Base-by-base conservation (phyloP, 2,888 invertebrate genomes). In the Drosophila fulvimacula region DNA sequence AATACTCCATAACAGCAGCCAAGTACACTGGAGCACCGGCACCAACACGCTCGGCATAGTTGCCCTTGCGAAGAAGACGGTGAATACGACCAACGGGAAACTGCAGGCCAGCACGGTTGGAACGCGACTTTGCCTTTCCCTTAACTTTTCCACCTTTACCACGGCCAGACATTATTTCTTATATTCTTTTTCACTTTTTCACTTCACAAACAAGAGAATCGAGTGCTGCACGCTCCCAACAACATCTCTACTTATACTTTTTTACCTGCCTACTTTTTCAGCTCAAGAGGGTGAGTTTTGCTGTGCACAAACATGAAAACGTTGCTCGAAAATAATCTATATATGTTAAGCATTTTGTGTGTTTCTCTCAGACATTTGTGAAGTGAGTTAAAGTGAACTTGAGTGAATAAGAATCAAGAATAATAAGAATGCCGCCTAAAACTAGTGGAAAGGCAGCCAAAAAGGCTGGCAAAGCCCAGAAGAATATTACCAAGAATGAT, bases 21-120 rank as follows among this genome's bases (percentile, higher is more conserved):
- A 94, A 83, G 69, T 94, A 94, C 0, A 94, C 93, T 2, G 94
- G 93, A 39, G 93, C 93, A 21, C 75, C 75, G 34, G 93, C 93
- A 36, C 94, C 94, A 34, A 94, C 94, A 15, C 95, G 92, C 74
- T 94, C 94, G 0, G 95, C 94, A 84, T 77, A 77, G 60, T 77
- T 76, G 1, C 95, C 95, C 74, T 94, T 94, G 11, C 94, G 93
- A 5, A 95, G 92, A 21, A 94, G 91, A 73, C 95, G 93, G 76
- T 94, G 94, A 46, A 95, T 93, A 84, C 94, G 93, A 17, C 94
- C 94, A 5, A 95, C 95, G 0, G 95, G 34, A 11, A 95, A 94
- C 69, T 93, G 93, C 1, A 95, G 91, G 1, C 94, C 94, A 46
- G 95, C 94, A 41, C 94, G 93, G 58, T 82, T 91, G 11, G 95